Conservation (phyloP, 1,140 invertebrate genomes). For the Cecropterus lyciades region DNA sequence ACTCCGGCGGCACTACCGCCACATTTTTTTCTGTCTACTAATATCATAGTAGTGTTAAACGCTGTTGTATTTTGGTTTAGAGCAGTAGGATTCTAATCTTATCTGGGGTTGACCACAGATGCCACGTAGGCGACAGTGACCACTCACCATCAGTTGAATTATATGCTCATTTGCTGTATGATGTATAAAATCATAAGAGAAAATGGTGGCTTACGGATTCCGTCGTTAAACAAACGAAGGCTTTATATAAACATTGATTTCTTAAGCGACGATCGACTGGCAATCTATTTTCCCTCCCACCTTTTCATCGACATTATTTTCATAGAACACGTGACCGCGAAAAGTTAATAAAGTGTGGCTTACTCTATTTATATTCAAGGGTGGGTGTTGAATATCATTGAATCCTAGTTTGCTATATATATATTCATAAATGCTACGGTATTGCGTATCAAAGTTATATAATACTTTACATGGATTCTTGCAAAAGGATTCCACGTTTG, state of each 20-base stretch:
- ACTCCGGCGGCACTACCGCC: too few species aligned
- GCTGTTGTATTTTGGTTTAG: too few species aligned
- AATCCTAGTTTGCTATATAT: constrained; percentile 1
- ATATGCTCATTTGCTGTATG: too few species aligned
- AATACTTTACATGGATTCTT: too few species aligned
- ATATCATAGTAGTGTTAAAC: too few species aligned
- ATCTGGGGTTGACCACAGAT: too few species aligned
- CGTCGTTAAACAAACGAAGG: not conserved
- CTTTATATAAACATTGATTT: constrained; percentile 6
- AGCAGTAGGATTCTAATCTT: too few species aligned
- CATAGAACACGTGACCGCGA: constrained; percentile 35
- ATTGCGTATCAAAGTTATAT: not conserved
- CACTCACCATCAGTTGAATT: too few species aligned
- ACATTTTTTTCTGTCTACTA: too few species aligned
- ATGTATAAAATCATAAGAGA: not conserved
- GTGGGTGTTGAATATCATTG: constrained; percentile 12
- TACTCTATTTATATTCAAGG: constrained; percentile 17
- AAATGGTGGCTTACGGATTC: not conserved
- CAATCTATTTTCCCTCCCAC: constrained; percentile 39
- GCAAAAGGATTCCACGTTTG: too few species aligned
- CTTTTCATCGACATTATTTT: constrained; percentile 40
- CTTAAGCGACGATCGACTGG: constrained; percentile 21
- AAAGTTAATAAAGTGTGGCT: constrained; percentile 31
- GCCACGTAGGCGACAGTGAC: too few species aligned
- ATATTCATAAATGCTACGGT: not conserved